phyloP scores from a whole-genome alignment of 2,888 invertebrate genomes.

The Drosophila affinis region DNA sequence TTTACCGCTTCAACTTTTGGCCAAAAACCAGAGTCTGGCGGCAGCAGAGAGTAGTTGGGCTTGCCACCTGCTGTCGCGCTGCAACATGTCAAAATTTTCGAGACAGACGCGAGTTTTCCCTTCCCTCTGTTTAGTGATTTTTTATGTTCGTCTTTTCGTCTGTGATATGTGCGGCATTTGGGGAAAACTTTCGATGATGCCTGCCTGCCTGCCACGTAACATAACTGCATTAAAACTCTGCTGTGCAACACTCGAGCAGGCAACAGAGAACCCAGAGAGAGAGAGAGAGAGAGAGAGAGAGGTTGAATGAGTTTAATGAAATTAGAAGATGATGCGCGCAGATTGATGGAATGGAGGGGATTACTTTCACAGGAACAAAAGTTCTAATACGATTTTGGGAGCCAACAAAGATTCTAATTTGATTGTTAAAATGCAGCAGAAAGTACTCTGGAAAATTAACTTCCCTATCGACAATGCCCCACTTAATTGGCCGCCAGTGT shows the following conservation, averaged over 20 bases:
- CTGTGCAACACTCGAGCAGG: slow-evolving; percentile 35
- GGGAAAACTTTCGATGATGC: slow-evolving; percentile 50
- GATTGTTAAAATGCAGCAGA: background rate
- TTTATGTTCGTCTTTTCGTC: slow-evolving; percentile 1
- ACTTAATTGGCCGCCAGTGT: slow-evolving; percentile 33
- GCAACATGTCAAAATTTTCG: slow-evolving; percentile 64
- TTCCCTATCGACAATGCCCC: slow-evolving; percentile 7
- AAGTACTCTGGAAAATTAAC: background rate
- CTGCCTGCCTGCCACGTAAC: slow-evolving; percentile 14
- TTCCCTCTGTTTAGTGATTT: slow-evolving; percentile 6
- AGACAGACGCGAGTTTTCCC: slow-evolving; percentile 48
- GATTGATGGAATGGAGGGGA: slow-evolving; percentile 3
- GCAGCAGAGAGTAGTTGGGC: slow-evolving; percentile 31
- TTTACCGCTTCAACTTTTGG: slow-evolving; percentile 72
- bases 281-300: too few relatives aligned
- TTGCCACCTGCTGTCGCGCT: slow-evolving; percentile 18
- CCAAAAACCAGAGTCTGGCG: slow-evolving; percentile 39
- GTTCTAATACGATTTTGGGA: background rate
- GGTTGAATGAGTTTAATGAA: slow-evolving; percentile 16
- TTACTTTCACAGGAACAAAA: background rate
- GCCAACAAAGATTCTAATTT: background rate
- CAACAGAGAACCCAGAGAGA: background rate
- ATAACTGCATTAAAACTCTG: slow-evolving; percentile 69
- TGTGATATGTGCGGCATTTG: slow-evolving; percentile 36
- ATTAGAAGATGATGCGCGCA: slow-evolving; percentile 8